Percentiles rank a stretch among this genome's conserved stretches.
phyloP scores from a whole-genome alignment of 2,888 invertebrate genomes.

The Ennomos fuscantarius region DNA sequence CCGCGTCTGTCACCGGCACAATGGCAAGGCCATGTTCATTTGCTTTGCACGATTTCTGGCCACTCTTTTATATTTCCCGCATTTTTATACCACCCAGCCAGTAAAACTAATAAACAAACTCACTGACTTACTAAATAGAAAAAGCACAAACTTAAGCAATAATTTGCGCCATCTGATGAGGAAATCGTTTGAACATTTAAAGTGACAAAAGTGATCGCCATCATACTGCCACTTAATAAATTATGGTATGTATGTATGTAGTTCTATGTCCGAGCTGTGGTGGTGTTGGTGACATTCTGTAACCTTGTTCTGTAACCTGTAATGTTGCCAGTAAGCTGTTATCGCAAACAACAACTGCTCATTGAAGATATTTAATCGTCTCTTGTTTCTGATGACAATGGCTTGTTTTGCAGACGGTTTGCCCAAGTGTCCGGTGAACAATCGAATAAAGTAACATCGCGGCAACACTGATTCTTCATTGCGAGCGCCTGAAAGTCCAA shows the following conservation, averaged over 20 bases:
- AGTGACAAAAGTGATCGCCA: too few species aligned
- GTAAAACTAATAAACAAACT: slow-evolving; percentile 24
- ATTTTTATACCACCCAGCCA: slow-evolving; percentile 4
- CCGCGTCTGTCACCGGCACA: slow-evolving; percentile 50
- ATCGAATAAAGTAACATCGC: slow-evolving; percentile 38
- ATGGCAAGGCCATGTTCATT: slow-evolving; percentile 63
- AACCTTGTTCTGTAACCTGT: too few species aligned
- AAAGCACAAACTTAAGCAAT: neutral
- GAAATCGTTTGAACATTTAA: neutral
- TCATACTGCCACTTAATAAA: too few species aligned
- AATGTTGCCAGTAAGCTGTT: slow-evolving; percentile 43
- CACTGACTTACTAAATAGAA: neutral
- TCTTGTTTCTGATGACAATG: slow-evolving; percentile 58
- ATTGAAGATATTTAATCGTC: slow-evolving; percentile 44
- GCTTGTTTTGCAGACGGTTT: slow-evolving; percentile 63
- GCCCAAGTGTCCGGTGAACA: slow-evolving; percentile 64
- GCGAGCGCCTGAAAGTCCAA: slow-evolving; percentile 13
- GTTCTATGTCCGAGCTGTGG: neutral
- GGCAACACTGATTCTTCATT: slow-evolving; percentile 10
- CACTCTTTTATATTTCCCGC: slow-evolving; percentile 32
- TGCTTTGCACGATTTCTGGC: slow-evolving; percentile 51
- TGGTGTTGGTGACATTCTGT: neutral
- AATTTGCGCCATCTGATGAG: slow-evolving; percentile 1
- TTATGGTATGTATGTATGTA: neutral
- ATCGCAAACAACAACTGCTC: slow-evolving; percentile 39